Evolutionary conservation across 1,140 invertebrate species (phyloP).

Genomic region (Euura lappo): DNA sequence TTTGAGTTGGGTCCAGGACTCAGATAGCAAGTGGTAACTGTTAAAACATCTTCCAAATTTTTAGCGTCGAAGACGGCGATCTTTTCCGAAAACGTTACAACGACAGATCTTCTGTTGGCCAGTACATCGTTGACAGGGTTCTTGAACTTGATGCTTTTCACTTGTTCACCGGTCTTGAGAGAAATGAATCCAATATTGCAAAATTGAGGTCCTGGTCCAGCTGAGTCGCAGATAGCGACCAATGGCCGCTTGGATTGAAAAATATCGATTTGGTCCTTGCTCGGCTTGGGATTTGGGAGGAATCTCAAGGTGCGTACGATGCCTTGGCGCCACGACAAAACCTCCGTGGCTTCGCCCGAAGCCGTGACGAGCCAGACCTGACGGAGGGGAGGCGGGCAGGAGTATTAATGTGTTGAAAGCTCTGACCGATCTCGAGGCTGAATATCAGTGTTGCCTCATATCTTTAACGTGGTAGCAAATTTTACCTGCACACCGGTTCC

Average conservation of each 20-base stretch:
- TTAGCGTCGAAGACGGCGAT: constrained; percentile 91
- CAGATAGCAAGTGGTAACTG: constrained; percentile 89
- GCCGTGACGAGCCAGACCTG: constrained; percentile 79
- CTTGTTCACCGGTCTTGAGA: constrained; percentile 85
- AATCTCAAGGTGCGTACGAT: constrained; percentile 82
- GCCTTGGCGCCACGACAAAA: constrained; percentile 89
- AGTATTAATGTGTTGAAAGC: not conserved
- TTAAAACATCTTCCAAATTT: constrained; percentile 84
- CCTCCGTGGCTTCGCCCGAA: constrained; percentile 89
- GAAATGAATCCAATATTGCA: constrained; percentile 91
- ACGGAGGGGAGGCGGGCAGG: constrained; percentile 14
- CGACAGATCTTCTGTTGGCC: constrained; percentile 81
- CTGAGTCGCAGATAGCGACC: constrained; percentile 86
- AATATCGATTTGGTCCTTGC: constrained; percentile 65
- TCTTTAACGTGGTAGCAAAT: constrained; percentile 49
- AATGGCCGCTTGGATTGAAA: constrained; percentile 82
- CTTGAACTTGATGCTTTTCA: constrained; percentile 92
- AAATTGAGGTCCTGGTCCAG: constrained; percentile 80
- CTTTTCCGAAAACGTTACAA: constrained; percentile 87
- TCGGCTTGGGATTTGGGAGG: constrained; percentile 76
- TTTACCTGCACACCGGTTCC: constrained; percentile 80
- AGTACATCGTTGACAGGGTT: constrained; percentile 86
- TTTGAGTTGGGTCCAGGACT: constrained; percentile 85
- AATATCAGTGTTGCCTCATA: constrained; percentile 15
- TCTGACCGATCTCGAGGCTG: not conserved